Evolutionary conservation across 1,140 invertebrate genomes (phyloP).

Genomic region (Proctacanthus coquilletti): DNA sequence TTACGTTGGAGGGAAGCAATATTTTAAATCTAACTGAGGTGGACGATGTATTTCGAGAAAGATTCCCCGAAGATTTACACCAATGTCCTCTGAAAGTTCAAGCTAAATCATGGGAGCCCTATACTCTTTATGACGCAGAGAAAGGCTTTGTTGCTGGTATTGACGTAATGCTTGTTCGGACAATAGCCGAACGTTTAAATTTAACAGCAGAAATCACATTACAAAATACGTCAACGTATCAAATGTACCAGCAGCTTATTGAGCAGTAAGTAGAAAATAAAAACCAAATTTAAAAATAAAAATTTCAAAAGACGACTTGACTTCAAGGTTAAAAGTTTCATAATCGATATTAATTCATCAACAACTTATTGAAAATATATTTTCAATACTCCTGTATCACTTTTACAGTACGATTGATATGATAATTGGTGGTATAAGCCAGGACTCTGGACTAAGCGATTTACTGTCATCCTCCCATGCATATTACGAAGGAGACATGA

Average conservation of each 20-base stretch:
- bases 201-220: slow-evolving; percentile 17
- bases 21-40: no score
- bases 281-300: neutral
- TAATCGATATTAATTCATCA: no score
- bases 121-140: slow-evolving; percentile 14
- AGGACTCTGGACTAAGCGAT: slow-evolving; percentile 24
- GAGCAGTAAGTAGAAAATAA: slow-evolving; percentile 15
- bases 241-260: slow-evolving; percentile 22
- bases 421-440: slow-evolving; percentile 23
- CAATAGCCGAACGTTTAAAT: slow-evolving; percentile 19
- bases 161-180: slow-evolving; percentile 20
- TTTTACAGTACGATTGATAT: slow-evolving; percentile 18
- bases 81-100: slow-evolving; percentile 20
- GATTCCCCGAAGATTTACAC: slow-evolving; percentile 20
- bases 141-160: slow-evolving; percentile 12
- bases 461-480: slow-evolving; percentile 21
- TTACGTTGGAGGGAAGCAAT: no score
- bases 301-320: neutral
- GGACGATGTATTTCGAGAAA: slow-evolving; percentile 22
- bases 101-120: slow-evolving; percentile 24
- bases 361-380: no score
- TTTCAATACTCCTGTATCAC: no score
- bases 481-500: slow-evolving; percentile 25
- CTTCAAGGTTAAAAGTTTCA: no score
- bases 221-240: slow-evolving; percentile 22